Evolutionary conservation across 2,797 vertebrate genomes (phyloP).

Genomic region (Apodemus agrarius): DNA sequence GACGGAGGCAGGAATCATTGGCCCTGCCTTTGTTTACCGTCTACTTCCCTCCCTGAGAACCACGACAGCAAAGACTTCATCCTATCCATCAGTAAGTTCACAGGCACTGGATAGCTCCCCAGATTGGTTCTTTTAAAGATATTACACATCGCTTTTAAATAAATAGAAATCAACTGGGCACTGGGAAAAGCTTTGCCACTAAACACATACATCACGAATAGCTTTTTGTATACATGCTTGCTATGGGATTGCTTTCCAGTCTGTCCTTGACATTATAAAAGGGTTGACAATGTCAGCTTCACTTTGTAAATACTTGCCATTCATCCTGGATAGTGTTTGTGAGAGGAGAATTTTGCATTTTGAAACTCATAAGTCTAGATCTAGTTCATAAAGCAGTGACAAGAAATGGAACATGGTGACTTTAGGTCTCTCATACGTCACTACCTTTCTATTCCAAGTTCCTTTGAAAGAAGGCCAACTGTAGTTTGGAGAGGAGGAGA

Average conservation of each 20-base stretch:
- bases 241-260: neutral
- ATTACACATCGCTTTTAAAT: neutral
- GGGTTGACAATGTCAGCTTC: neutral
- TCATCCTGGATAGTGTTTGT: neutral
- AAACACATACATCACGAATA: neutral
- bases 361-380: neutral
- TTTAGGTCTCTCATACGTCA: neutral
- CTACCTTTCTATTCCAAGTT: conserved; percentile 36
- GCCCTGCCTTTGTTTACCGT: neutral
- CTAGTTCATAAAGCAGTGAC: neutral
- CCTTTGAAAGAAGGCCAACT: conserved; percentile 18
- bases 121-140: neutral
- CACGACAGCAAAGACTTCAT: neutral
- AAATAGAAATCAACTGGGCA: neutral
- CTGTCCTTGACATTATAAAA: neutral
- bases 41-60: neutral
- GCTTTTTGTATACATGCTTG: neutral
- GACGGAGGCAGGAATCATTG: neutral
- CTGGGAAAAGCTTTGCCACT: neutral
- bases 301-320: conserved; percentile 32
- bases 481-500: neutral
- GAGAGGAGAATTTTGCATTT: neutral
- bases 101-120: neutral
- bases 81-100: neutral
- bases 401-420: neutral